phyloP scores from a whole-genome alignment of 2,113 vertebrate species.

The Nothocercus julius region DNA sequence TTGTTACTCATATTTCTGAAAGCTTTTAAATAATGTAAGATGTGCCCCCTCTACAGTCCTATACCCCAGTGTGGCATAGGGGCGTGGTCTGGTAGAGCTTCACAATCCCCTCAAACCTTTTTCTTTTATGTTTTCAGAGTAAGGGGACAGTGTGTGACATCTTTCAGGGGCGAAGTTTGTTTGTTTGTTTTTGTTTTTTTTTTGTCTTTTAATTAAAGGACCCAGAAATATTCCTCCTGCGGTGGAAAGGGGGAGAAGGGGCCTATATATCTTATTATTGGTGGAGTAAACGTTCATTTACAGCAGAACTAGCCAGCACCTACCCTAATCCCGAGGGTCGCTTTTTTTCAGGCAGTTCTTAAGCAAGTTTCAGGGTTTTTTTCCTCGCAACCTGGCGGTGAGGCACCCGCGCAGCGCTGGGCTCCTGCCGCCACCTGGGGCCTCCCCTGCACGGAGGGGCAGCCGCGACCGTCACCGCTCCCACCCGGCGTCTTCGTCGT shows the following conservation, averaged over 20 bases:
- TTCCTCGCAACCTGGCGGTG: slow-evolving; percentile 65
- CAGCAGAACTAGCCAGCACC: slow-evolving; percentile 76
- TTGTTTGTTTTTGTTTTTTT: not conserved
- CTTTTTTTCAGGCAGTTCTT: slow-evolving; percentile 69
- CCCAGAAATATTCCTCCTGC: slow-evolving; percentile 62
- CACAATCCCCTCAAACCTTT: no score
- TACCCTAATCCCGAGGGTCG: slow-evolving; percentile 75
- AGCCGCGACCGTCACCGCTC: slow-evolving; percentile 56
- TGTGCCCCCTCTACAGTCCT: not conserved
- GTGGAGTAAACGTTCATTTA: slow-evolving; percentile 60
- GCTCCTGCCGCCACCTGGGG: slow-evolving; percentile 23
- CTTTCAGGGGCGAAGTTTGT: no score
- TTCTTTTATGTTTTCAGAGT: not conserved
- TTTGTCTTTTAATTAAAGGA: not conserved
- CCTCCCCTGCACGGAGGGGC: not conserved
- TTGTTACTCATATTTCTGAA: not conserved
- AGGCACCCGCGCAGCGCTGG: slow-evolving; percentile 49
- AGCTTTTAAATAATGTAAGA: slow-evolving; percentile 14
- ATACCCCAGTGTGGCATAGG: no score
- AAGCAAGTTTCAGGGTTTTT: slow-evolving; percentile 45
- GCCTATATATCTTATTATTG: slow-evolving; percentile 53
- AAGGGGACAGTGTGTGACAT: not conserved
- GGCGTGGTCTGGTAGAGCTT: no score
- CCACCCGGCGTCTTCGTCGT: slow-evolving; percentile 56
- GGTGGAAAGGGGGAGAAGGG: not conserved